Evolutionary conservation across 2,797 vertebrate genomes (phyloP), one percentile per base, ranked within the genome.

Genomic region (Furcifer pardalis): DNA sequence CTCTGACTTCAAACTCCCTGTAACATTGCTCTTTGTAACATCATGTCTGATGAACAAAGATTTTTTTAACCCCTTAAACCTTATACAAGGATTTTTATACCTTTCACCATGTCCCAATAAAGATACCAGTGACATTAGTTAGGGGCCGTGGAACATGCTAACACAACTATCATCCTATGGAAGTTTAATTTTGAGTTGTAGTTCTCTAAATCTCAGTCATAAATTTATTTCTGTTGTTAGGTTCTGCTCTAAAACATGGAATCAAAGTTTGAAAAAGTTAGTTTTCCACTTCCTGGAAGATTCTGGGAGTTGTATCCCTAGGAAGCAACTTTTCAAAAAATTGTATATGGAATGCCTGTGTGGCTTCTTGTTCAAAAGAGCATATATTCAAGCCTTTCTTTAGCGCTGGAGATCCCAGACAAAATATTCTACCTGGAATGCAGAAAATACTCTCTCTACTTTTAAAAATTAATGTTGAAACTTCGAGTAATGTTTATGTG

Each of bases 141-240:
- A 82, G 40, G 42, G 72, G 35, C 23, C 75, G 44, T 52, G 21
- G 32, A 27, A 3, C 6, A 76, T 76, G 27, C 37, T 76, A 83
- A 7, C 21, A 35, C 15, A 75, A 5, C 66, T 65, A 19, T 37
- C 30, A 25, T 52, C 37, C 44, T 35, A 15, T 66, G 73, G 40
- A 83, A 75, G 35, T 46, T 76, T 66, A 56, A 76, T 66, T 66
- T 40, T 83, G 35, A 83, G 23, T 46, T 37, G 42, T 10, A 66
- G 15, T 46, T 76, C 13, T 63, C n/a, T 40, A 75, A 25, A 23
- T 30, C 32, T 82, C 9, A 37, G 12, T 10, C 5, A 46, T 17
- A 30, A 10, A 66, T 76, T 66, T n/a, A 13, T 66, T n/a, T 56
- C 21, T 19, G 32, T 42, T 7, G 52, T 21, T 19, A 21, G 46